Base-by-base conservation (phyloP, 2,113 vertebrate species). In the Melanerpes aurifrons region DNA sequence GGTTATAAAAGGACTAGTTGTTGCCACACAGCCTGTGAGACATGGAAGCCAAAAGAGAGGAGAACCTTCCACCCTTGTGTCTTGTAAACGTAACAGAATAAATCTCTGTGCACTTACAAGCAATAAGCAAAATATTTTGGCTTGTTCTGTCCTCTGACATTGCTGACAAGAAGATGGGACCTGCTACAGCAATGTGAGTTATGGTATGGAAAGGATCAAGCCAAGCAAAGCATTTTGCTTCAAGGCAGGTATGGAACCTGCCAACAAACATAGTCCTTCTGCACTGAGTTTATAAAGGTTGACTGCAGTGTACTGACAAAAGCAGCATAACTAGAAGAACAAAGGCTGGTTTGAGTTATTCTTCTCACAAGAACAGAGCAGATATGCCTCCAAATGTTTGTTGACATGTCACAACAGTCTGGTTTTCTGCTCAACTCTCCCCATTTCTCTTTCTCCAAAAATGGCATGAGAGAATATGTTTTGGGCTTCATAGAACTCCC, bases 71-170 rank as follows among this genome's bases (percentile, higher is more conserved):
- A 50, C 69, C 6, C 31, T 77, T 86, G 32, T 77, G 82, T 57
- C 68, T 87, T 71, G 64, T 68, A 71, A 89, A 82, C 75, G 87
- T 61, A 70, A 70, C 81, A 87, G 84, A 31, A 77, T 66, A 86
- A 64, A 86, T 7, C 58, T 86, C 89, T 78, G 85, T 92, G 61
- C 58, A 1, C 48, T 93, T 81, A 57, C 4, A 62, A 87, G 72
- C 66, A 37, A 28, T 57, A 45, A 31, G 6, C 4, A 74, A 48
- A 78, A 21, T 54, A 28, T n/a, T 87, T 72, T 61, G 45, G 74
- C 72, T 89, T 15, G 8, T 78, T 75, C 69, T 62, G 25, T 35
- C 25, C 5, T 0, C 68, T 92, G 45, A 10, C 77, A 21, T 5
- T 89, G 90, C 71, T 26, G 5, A n/a, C 25, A 21, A 26, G 75